Evolutionary conservation across 2,888 invertebrate genomes (phyloP).

Genomic region (Drosophila limbata): DNA sequence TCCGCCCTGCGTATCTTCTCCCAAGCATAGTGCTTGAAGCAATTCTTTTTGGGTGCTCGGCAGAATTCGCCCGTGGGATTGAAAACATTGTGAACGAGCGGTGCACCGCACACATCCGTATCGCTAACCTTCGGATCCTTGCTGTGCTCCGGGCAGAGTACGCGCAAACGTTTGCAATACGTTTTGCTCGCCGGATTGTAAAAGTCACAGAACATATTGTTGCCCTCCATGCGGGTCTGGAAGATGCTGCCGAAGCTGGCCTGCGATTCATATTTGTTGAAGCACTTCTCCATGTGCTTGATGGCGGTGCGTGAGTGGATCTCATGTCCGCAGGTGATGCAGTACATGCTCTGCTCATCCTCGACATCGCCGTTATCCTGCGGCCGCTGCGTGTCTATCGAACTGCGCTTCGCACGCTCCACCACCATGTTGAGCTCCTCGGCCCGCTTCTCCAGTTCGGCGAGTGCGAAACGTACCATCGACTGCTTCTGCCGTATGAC

Average conservation of each 20-base stretch:
- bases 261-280: conserved; percentile 98
- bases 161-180: conserved; percentile 97
- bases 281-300: conserved; percentile 99
- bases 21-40: conserved; percentile 97
- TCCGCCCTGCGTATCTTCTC: conserved; percentile 97
- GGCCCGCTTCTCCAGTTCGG: conserved; percentile 92
- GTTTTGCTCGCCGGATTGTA: conserved; percentile 95
- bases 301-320: conserved; percentile 96
- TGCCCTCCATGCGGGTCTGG: conserved; percentile 96
- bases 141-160: conserved; percentile 98
- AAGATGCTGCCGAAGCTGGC: conserved; percentile 98
- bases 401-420: conserved; percentile 91
- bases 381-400: conserved; percentile 87
- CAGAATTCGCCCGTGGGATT: conserved; percentile 95
- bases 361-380: conserved; percentile 88
- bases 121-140: conserved; percentile 96
- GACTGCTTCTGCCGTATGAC: conserved; percentile 92
- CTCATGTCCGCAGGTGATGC: conserved; percentile 98
- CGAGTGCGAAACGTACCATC: conserved; percentile 91
- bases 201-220: conserved; percentile 99
- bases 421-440: conserved; percentile 92
- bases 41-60: conserved; percentile 93
- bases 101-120: conserved; percentile 96
- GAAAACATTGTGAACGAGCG: conserved; percentile 93
- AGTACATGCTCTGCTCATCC: conserved; percentile 93